Conservation (phyloP, 1,140 invertebrate species). For the Potamilus streckersoni region DNA sequence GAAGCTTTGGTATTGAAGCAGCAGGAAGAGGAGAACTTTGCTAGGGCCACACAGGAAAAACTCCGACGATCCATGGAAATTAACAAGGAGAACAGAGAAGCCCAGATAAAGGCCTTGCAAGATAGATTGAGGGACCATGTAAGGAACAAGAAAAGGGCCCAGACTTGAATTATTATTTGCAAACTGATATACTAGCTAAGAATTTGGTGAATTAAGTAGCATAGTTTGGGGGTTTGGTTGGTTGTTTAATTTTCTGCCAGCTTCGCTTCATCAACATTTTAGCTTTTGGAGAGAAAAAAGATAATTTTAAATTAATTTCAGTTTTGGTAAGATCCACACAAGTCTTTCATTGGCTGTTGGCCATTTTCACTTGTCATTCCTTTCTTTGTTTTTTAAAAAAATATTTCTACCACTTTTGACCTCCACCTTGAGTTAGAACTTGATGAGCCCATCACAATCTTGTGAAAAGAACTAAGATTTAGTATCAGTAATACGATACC, state of each 20-base stretch:
- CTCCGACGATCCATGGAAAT: conserved; percentile 90
- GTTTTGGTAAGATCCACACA: too few species aligned
- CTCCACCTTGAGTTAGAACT: too few species aligned
- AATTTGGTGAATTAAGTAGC: neutral
- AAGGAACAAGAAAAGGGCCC: conserved; percentile 60
- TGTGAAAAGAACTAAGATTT: too few species aligned
- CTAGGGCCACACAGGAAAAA: conserved; percentile 84
- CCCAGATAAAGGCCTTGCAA: conserved; percentile 87
- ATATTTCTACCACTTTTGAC: too few species aligned
- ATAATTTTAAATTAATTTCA: too few species aligned
- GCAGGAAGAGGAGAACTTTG: conserved; percentile 86
- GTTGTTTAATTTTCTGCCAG: conserved; percentile 9
- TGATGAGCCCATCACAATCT: too few species aligned
- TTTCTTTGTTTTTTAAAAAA: too few species aligned
- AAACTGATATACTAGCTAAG: neutral
- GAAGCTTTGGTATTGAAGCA: conserved; percentile 89
- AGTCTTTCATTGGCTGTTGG: too few species aligned
- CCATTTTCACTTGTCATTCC: too few species aligned
- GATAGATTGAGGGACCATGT: conserved; percentile 86
- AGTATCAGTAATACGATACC: too few species aligned
- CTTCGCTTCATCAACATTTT: too few species aligned
- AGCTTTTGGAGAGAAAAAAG: too few species aligned
- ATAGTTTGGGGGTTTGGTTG: neutral
- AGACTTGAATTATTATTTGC: conserved; percentile 6
- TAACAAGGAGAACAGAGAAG: conserved; percentile 87